phyloP scores from a whole-genome alignment of 2,888 invertebrate species.

The Lucinisca nassula region DNA sequence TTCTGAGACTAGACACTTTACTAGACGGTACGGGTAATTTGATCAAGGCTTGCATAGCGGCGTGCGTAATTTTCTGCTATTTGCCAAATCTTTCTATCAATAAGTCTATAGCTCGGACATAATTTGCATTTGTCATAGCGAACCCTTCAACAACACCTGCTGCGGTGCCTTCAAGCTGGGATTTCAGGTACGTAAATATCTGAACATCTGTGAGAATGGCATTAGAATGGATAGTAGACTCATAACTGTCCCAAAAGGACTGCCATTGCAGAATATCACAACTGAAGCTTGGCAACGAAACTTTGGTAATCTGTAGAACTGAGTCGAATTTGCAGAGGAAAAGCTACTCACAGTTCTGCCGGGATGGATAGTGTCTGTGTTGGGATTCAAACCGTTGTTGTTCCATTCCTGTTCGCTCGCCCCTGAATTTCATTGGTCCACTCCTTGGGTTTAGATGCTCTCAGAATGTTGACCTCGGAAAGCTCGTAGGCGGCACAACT shows the following conservation, averaged over 20 bases:
- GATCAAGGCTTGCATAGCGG: slow-evolving; percentile 29
- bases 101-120: not conserved
- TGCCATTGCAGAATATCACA: slow-evolving; percentile 24
- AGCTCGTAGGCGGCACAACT: not conserved
- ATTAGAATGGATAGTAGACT: slow-evolving; percentile 19
- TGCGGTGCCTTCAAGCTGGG: slow-evolving; percentile 14
- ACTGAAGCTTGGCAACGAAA: not conserved
- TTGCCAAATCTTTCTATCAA: slow-evolving; percentile 16
- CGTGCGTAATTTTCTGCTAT: not conserved
- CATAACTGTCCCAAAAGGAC: slow-evolving; percentile 13
- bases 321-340: slow-evolving; percentile 2
- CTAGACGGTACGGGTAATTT: slow-evolving; percentile 12
- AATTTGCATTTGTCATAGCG: slow-evolving; percentile 20
- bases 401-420: not conserved
- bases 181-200: slow-evolving; percentile 19
- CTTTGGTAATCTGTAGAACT: slow-evolving; percentile 9
- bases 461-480: not conserved
- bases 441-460: not conserved
- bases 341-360: not conserved
- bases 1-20: not conserved
- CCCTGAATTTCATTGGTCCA: not conserved
- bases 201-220: slow-evolving; percentile 7
- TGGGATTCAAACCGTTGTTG: not conserved
- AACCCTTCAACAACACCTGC: slow-evolving; percentile 1
- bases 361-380: not conserved